Conservation (phyloP, 1,140 invertebrate genomes). For the Euwallacea similis region DNA sequence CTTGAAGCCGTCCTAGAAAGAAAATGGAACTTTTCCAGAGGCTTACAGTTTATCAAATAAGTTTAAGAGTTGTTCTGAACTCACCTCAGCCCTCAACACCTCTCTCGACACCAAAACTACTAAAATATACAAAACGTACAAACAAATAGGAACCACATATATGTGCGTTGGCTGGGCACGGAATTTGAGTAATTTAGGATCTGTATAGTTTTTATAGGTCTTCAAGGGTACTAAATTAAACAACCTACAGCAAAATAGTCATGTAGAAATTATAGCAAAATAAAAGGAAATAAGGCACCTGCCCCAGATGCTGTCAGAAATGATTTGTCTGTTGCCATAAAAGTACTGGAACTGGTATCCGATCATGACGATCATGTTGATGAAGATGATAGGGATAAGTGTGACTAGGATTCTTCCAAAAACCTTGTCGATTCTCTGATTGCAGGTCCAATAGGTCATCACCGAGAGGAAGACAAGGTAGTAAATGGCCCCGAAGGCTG, state of each 20-base stretch:
- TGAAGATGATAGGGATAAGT: constrained; percentile 17
- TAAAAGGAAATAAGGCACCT: constrained; percentile 3
- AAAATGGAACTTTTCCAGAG: not conserved
- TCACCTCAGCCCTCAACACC: constrained; percentile 19
- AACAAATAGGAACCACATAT: not conserved
- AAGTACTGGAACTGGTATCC: constrained; percentile 33
- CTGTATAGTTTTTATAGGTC: constrained; percentile 18
- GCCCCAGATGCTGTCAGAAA: not conserved
- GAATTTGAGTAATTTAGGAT: constrained; percentile 19
- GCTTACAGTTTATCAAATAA: too few relatives aligned
- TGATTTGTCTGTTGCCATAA: not conserved
- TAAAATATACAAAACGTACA: constrained; percentile 21
- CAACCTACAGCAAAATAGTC: constrained; percentile 13
- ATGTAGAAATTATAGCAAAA: constrained; percentile 1
- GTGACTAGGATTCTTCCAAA: constrained; percentile 13
- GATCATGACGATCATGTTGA: constrained; percentile 15
- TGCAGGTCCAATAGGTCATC: constrained; percentile 26
- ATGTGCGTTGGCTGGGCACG: not conserved
- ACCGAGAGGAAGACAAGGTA: constrained; percentile 22
- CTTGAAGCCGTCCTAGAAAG: constrained; percentile 13
- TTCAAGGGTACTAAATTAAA: constrained; percentile 10
- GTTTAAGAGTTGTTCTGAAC: too few relatives aligned
- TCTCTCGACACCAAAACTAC: constrained; percentile 13
- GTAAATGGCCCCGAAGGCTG: constrained; percentile 24
- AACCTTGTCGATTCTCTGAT: constrained; percentile 1